Evolutionary conservation across 2,888 invertebrate species (phyloP), one percentile per base, ranked within the genome.

Genomic region (Lasioglossum marginatum): DNA sequence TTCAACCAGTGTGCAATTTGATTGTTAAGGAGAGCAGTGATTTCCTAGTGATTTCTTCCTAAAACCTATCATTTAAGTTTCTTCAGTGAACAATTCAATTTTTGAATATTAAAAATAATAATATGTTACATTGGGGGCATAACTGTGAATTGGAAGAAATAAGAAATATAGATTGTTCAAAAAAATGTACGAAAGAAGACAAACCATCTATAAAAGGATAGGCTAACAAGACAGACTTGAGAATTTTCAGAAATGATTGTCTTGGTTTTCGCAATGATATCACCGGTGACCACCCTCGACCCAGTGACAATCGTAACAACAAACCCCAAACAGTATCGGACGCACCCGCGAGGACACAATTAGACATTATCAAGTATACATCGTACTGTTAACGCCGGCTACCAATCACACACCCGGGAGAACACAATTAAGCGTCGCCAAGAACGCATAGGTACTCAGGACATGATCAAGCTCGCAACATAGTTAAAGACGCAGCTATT

Each of bases 371-470:
- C 31, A 48, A 80, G 27, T 40, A 27, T 45, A 19, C 52, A 43
- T 52, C 31, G 45, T 27, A 8, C 37, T 16, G 77, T 6, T 66
- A 48, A 48, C 34, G 31, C 48, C 31, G 72, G 31, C 45, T 31
- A 45, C 72, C 72, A 45, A 31, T 70, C 63, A 48, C 52, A 77
- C 37, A 27, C 31, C 37, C 66, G 66, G 52, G 79, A 76, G 68
- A 31, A 78, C 68, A 45, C 76, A 34, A 76, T 48, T 80, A 52
- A 48, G 40, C 48, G 31, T 52, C 77, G 27, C 72, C 27, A 10
- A 27, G 68, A 23, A 68, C 68, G 40, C 68, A 23, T 37, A 37
- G 34, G 23, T 45, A 19, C 72, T 72, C 45, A 31, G 19, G 23
- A 45, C 45, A 72, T 45, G 27, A 72, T 72, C 45, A 45, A 68